A percentile compares a stretch with the other conserved stretches of the same genome.
phyloP scores from a whole-genome alignment of 53 echinoderm and acorn worm genomes.

The Glandiceps talaboti region DNA sequence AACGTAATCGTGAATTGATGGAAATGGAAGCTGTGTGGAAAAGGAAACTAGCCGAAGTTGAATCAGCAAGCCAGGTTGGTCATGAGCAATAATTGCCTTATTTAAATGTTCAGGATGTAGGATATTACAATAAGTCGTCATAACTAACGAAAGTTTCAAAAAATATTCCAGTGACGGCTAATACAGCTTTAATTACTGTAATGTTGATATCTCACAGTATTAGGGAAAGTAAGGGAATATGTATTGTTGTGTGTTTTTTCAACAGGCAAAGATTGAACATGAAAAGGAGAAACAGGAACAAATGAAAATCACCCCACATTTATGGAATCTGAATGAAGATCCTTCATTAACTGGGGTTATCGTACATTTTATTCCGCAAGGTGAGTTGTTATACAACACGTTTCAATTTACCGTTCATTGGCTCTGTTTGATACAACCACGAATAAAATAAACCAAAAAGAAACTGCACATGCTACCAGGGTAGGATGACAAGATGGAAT shows the following conservation, averaged over 20 bases:
- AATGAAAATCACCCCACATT: constrained; percentile 85
- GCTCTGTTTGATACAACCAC: too few relatives aligned
- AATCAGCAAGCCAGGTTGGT: constrained; percentile 74
- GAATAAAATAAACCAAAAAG: too few relatives aligned
- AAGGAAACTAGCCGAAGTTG: constrained; percentile 74
- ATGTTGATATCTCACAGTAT: background rate
- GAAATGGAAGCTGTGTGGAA: constrained; percentile 89
- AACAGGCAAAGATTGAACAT: constrained; percentile 67
- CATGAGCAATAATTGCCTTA: background rate
- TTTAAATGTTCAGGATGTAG: too few relatives aligned
- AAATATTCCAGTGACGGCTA: background rate
- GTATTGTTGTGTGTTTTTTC: background rate
- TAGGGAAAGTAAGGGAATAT: background rate
- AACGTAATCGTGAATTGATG: constrained; percentile 75
- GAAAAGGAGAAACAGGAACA: constrained; percentile 67
- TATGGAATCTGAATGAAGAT: constrained; percentile 95
- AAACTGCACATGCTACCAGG: too few relatives aligned
- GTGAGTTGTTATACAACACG: too few relatives aligned
- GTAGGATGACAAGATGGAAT: too few relatives aligned
- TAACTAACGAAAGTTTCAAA: too few relatives aligned
- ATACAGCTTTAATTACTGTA: background rate
- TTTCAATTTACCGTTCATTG: too few relatives aligned
- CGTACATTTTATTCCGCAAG: constrained; percentile 50
- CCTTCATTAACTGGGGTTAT: constrained; percentile 89
- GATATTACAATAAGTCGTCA: too few relatives aligned